Conservation (phyloP, 2,113 vertebrate genomes). For the Pollachius pollachius region DNA sequence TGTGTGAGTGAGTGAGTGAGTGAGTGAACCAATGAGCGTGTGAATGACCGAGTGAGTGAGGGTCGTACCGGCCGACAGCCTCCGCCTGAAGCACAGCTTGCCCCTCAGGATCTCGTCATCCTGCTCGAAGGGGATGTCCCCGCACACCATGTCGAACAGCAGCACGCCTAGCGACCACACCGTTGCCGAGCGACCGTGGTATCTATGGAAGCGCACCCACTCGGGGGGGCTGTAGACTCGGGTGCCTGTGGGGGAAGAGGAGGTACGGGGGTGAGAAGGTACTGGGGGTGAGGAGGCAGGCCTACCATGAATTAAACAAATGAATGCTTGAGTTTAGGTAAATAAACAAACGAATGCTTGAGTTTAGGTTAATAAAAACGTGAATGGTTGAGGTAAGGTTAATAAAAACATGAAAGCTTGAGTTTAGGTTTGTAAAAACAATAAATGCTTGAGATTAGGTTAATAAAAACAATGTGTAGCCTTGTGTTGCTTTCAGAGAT, state of each 20-base stretch:
- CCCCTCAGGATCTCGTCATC: constrained; percentile 94
- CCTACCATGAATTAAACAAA: not conserved
- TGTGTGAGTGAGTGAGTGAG: too few species aligned
- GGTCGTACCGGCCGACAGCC: constrained; percentile 85
- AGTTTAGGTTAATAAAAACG: too few species aligned
- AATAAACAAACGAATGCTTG: too few species aligned
- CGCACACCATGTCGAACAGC: constrained; percentile 96
- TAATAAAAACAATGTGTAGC: too few species aligned
- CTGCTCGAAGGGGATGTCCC: constrained; percentile 97
- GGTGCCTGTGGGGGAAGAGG: constrained; percentile 73
- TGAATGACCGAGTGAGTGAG: too few species aligned
- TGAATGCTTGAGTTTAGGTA: too few species aligned
- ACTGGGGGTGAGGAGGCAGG: not conserved
- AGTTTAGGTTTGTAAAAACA: too few species aligned
- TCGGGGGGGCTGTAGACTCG: constrained; percentile 97
- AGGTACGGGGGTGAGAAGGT: constrained; percentile 4
- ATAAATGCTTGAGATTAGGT: too few species aligned
- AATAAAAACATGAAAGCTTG: too few species aligned
- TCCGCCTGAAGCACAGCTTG: constrained; percentile 87
- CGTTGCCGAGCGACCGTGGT: constrained; percentile 93
- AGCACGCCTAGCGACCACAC: constrained; percentile 97
- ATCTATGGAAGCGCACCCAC: constrained; percentile 95
- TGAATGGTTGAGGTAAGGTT: too few species aligned
- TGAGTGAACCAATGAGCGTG: too few species aligned
- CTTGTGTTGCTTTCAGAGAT: too few species aligned